phyloP scores from a whole-genome alignment of 2,113 vertebrate genomes.

The Cepphus grylle region DNA sequence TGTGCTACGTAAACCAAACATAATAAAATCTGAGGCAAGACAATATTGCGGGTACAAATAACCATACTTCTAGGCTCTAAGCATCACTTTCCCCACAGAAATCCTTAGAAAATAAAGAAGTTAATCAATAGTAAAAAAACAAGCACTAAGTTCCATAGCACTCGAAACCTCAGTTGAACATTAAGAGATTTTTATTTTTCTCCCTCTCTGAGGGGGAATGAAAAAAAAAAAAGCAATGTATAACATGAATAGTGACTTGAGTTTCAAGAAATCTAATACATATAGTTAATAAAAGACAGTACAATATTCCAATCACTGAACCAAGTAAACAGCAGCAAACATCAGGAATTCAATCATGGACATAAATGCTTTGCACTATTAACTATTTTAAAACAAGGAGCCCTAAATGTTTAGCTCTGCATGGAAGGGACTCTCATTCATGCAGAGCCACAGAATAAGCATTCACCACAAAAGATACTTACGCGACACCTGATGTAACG shows the following conservation, averaged over 20 bases:
- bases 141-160: background rate
- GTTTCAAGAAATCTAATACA: background rate
- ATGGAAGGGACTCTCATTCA: background rate
- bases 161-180: background rate
- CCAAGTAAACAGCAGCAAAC: background rate
- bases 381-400: background rate
- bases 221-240: background rate
- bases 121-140: background rate
- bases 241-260: background rate
- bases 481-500: background rate
- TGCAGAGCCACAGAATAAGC: background rate
- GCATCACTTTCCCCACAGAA: background rate
- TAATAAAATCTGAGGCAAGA: slow-evolving; percentile 78
- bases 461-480: background rate
- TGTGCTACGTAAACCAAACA: slow-evolving; percentile 79
- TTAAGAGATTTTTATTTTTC: background rate
- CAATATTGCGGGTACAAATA: slow-evolving; percentile 35
- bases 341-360: background rate
- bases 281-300: background rate
- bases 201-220: background rate
- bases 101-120: background rate
- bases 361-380: background rate
- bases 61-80: background rate
- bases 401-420: background rate
- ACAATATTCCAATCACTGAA: background rate